Evolutionary conservation across 2,797 vertebrate genomes (phyloP), one percentile per base, ranked within the genome.

Genomic region (Cirrhinus molitorella): DNA sequence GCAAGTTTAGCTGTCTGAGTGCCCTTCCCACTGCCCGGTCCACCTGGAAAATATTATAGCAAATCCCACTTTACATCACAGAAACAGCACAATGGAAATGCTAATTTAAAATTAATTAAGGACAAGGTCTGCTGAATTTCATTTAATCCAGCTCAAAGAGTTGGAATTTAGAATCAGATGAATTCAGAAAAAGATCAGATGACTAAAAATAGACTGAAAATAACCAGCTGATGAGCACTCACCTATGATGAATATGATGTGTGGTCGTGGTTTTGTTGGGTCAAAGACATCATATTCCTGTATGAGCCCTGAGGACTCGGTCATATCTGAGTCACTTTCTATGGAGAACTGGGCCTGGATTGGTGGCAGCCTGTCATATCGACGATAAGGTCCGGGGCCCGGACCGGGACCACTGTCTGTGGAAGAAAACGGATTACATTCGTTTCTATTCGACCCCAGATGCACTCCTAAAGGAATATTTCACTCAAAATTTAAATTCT

Each of bases 261-360:
- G 91, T 0, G 94, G 94, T 2, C 92, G 89, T 45, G 91, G 86
- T 57, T 88, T 91, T 67, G 84, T 84, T 23, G 92, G 94, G 81
- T 93, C 91, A 74, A 94, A 94, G 3, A 92, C 90, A 2, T 94
- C 91, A 34, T 93, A 94, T 78, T 94, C 94, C 81, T 94, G 94
- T 76, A 94, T 93, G 9, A 94, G 89, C 4, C 93, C 94, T 2
- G 91, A 89, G 34, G 91, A 92, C 81, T 94, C 94, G 0, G 93
- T 94, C 93, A 94, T 93, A 65, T 93, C 94, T 0, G 93, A 92
- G 87, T 94, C 93, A 13, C 94, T 94, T 81, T 94, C 94, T 25
- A 94, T 94, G 59, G 94, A 94, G 82, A 92, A 93, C 83, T 94
- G 94, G 55, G 91, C 92, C 85, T 93, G 90, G 80, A 93, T 91